Base-by-base conservation (phyloP, 2,797 vertebrate species). In the Phrynocephalus vlangalii region DNA sequence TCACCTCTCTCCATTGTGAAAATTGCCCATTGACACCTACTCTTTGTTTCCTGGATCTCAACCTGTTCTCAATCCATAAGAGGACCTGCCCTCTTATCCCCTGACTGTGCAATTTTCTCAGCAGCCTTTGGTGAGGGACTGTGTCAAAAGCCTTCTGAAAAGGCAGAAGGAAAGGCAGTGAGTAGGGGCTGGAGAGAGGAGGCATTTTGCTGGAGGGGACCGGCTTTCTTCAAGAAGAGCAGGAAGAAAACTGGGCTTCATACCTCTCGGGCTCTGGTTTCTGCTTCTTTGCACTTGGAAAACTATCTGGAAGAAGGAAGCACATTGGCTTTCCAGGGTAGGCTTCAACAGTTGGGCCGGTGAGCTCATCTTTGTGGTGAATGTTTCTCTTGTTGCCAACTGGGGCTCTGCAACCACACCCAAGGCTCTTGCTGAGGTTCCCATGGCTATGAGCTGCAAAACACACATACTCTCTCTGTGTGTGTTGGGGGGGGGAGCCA, bases 351-450 rank as follows among this genome's bases (percentile, higher is more conserved):
- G n/a, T 18, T 67, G 63, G 10, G 70, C 30, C 63, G 70, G 24
- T 87, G 72, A 82, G 86, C 80, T 87, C 72, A 87, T 68, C 38
- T 70, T 56, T 2, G 63, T 71, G 73, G 81, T 10, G 66, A 87
- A 83, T 60, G 80, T 66, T 38, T 82, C 44, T 68, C 56, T 24
- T 33, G 63, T 50, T 87, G 73, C 73, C 73, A 76, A 50, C 28
- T 33, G 16, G 75, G 26, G 81, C 24, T 87, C 73, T n/a, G 50
- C 11, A 83, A 56, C 86, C 81, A 63, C 75, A 63, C 66, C 81
- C 48, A 71, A n/a, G 13, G 26, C 16, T n/a, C 48, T 78, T 44
- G 66, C 50, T 70, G 15, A 20, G 11, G 72, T 76, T 76, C n/a
- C 63, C 75, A 85, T 15, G 81, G 75, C 86, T 66, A 87, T 18